These are phyloP conservation scores for Panthera leo DNA, from an alignment of 2,113 vertebrate species.

Conservation along the genomic window DNA sequence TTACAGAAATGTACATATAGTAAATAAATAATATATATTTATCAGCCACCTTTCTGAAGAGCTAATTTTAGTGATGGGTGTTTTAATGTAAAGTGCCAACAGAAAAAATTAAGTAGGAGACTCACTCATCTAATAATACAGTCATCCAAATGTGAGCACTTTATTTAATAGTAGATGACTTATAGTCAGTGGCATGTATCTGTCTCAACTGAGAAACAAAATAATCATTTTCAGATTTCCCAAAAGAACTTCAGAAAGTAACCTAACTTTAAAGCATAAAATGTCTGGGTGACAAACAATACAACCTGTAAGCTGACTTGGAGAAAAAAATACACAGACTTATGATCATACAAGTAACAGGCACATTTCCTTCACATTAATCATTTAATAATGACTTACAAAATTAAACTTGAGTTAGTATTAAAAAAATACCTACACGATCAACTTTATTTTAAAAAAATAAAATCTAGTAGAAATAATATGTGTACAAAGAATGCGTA, in stretches of 20 bases:
- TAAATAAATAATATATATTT: not conserved
- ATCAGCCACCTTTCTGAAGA: not conserved
- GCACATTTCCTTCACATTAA: not conserved
- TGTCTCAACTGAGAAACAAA: not conserved
- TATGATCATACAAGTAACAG: not conserved
- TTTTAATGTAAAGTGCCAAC: not conserved
- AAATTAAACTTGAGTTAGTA: slow-evolving; percentile 5
- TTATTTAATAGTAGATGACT: not conserved
- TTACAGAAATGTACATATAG: not conserved
- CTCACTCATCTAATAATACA: not conserved
- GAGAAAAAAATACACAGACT: not conserved
- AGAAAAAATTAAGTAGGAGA: not conserved
- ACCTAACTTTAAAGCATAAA: not conserved
- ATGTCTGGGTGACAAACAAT: not conserved
- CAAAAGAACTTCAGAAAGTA: slow-evolving; percentile 5
- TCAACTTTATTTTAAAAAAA: not conserved
- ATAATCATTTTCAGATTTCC: not conserved
- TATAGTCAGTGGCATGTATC: not conserved
- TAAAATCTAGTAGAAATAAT: slow-evolving; percentile 37
- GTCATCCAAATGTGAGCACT: not conserved
- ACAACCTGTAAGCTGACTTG: not conserved
- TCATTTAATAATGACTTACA: not conserved
- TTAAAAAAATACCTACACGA: not conserved
- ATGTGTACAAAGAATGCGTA: not conserved
- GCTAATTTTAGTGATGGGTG: not conserved